phyloP scores from a whole-genome alignment of 35 echinoderm and acorn worm species.

The Nesometra sesokonis region DNA sequence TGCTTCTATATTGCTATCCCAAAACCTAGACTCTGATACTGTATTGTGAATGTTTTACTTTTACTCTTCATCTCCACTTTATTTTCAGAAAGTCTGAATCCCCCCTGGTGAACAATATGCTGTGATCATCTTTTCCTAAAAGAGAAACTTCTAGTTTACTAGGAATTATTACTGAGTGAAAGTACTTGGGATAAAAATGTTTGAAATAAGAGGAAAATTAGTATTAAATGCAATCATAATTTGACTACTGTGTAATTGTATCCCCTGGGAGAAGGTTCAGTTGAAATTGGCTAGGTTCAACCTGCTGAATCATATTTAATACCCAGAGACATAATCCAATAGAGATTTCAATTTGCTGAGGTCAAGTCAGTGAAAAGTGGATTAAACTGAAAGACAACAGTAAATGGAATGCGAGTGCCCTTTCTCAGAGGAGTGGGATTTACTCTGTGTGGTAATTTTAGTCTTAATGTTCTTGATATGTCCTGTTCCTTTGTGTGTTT shows the following conservation, averaged over 20 bases:
- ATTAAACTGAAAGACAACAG: too few species aligned
- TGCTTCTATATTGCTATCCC: too few species aligned
- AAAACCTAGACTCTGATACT: too few species aligned
- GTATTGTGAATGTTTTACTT: too few species aligned
- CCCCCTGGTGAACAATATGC: too few species aligned
- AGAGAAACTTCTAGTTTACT: too few species aligned
- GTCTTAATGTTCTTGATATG: too few species aligned
- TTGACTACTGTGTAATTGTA: not conserved
- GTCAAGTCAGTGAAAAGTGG: not conserved
- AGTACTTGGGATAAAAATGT: not conserved
- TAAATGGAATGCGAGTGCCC: not conserved
- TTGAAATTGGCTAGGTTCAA: not conserved
- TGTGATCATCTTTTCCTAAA: too few species aligned
- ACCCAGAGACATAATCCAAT: not conserved
- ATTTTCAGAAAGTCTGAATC: too few species aligned
- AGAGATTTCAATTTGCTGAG: not conserved
- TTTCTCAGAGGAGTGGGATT: not conserved
- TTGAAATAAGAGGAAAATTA: not conserved
- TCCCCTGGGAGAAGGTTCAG: not conserved
- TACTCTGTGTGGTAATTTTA: too few species aligned
- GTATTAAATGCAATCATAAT: not conserved
- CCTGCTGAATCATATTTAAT: not conserved
- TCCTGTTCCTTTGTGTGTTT: too few species aligned
- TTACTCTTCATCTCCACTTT: too few species aligned
- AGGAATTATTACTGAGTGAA: not conserved